Evolutionary conservation across 1,140 invertebrate species (phyloP).

Genomic region (Drosophila athabasca): DNA sequence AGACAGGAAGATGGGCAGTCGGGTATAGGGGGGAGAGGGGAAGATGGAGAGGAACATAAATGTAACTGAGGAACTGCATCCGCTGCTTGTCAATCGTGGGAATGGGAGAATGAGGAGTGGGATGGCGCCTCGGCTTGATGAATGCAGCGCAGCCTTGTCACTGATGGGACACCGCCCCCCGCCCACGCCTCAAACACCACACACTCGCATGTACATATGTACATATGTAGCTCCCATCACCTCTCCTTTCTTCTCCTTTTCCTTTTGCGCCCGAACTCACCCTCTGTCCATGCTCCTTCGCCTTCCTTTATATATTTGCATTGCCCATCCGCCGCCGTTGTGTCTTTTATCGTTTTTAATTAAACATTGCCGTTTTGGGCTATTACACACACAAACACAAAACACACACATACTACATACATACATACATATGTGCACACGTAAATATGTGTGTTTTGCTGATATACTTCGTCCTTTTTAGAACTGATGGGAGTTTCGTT

Average conservation of each 20-base stretch:
- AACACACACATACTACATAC: constrained; percentile 7
- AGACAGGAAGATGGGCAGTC: no score
- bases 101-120: no score
- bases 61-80: constrained; percentile 48
- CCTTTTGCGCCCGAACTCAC: not conserved
- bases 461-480: not conserved
- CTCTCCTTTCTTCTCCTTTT: not conserved
- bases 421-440: constrained; percentile 13
- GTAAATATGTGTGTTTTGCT: not conserved
- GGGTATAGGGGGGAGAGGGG: no score
- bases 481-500: no score
- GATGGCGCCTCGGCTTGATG: constrained; percentile 16
- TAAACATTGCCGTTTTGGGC: constrained; percentile 74
- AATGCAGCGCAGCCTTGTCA: constrained; percentile 19
- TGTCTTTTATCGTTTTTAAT: constrained; percentile 74
- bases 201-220: no score
- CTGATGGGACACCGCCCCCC: not conserved
- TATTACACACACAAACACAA: constrained; percentile 40
- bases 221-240: no score
- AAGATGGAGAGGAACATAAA: constrained; percentile 18
- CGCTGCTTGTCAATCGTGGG: constrained; percentile 40
- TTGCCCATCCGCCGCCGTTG: constrained; percentile 39
- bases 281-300: not conserved
- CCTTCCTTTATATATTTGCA: constrained; percentile 52
- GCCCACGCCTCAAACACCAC: no score